Conservation (phyloP, 2,888 invertebrate genomes). For the Calliphora vomitoria region DNA sequence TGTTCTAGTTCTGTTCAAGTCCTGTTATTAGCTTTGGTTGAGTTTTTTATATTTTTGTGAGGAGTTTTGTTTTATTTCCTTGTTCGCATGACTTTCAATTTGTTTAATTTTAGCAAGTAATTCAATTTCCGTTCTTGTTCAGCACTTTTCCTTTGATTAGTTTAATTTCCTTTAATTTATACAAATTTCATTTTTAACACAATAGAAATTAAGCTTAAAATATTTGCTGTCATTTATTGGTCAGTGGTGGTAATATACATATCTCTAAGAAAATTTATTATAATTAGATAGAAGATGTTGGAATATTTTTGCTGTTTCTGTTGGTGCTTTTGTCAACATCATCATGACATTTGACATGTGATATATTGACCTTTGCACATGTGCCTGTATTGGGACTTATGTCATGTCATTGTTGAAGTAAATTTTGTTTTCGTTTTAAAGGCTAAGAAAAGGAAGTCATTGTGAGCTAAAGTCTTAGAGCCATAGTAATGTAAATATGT, state of each 20-base stretch:
- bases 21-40: not conserved
- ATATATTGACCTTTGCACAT: not conserved
- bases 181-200: not conserved
- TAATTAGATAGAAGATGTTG: not conserved
- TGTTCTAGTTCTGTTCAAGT: not conserved
- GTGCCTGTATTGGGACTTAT: not conserved
- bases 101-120: not conserved
- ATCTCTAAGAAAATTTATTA: not conserved
- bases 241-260: not conserved
- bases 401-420: not conserved
- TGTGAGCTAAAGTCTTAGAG: not conserved
- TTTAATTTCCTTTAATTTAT: slow-evolving; percentile 3
- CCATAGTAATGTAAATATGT: not conserved
- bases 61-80: no score
- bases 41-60: no score
- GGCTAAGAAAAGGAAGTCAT: slow-evolving; percentile 26
- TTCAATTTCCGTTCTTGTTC: not conserved
- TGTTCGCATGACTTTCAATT: no score
- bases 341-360: slow-evolving; percentile 7
- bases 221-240: not conserved
- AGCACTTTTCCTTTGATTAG: not conserved
- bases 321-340: not conserved
- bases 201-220: not conserved
- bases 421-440: not conserved
- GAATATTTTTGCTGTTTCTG: not conserved